Base-by-base conservation (phyloP, 1,140 invertebrate species). In the Aphidius ervi region DNA sequence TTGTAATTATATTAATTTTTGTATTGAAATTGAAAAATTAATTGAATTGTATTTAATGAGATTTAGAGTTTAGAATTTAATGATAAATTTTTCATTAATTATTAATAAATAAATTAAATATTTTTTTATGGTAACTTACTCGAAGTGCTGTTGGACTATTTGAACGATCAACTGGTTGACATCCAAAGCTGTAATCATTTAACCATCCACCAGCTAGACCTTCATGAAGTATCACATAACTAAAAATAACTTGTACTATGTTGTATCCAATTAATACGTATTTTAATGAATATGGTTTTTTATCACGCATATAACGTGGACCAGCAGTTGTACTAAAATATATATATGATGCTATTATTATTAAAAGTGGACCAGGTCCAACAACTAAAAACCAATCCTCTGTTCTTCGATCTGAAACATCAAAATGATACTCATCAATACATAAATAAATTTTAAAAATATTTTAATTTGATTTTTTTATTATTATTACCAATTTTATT, bases 151-250 rank as follows among this genome's bases (percentile, higher is more conserved):
- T 84, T 6, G 89, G 86, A 74, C 85, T 85, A 46, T 85, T 80
- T 1, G 88, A 87, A 72, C 92, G 94, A 74, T 90, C 88, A 5
- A 95, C 89, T 4, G 91, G 89, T 80, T 95, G 89, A 75, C 93
- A 96, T 5, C 75, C 81, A 70, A 86, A 93, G 76, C 82, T 89
- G 74, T 95, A 95, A 59, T 87, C 85, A 20, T 81, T 79, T 52
- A 83, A 81, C 87, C 87, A 90, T 57, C 88, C 88, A n/a, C 80
- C 74, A 48, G 80, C 74, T 40, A 84, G 70, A 8, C 82, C 85
- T 75, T 91, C 88, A 63, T 87, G 81, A 31, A 91, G 85, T 46
- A 94, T 78, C 66, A 86, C 88, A 47, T 85, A 78, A 72, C 89
- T 92, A 48, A 89, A 70, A 2, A 91, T 43, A 16, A 93, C 87